Percentiles rank a stretch among this genome's conserved stretches.
phyloP scores from a whole-genome alignment of 2,888 invertebrate genomes.

The Cotesia congregata region DNA sequence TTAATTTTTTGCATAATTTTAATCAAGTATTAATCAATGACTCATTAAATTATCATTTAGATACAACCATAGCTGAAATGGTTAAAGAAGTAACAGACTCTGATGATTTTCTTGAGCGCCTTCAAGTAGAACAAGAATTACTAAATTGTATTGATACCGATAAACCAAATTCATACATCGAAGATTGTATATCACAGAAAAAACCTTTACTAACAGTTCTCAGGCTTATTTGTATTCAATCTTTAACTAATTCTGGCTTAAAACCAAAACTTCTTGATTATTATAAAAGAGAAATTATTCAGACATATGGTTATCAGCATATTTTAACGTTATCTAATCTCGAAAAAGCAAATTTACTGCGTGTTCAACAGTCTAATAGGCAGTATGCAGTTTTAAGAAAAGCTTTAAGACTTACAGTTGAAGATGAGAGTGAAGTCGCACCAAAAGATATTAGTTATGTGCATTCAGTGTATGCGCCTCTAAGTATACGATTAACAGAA shows the following conservation, averaged over 20 bases:
- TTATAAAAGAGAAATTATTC: conserved; percentile 81
- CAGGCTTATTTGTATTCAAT: conserved; percentile 93
- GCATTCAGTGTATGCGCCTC: conserved; percentile 93
- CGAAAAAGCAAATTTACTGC: conserved; percentile 88
- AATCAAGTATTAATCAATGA: not conserved
- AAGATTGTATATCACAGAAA: conserved; percentile 90
- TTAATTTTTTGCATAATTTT: not conserved
- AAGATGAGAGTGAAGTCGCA: conserved; percentile 87
- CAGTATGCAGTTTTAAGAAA: conserved; percentile 85
- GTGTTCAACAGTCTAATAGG: conserved; percentile 79
- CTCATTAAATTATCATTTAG: conserved; percentile 63
- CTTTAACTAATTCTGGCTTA: conserved; percentile 91
- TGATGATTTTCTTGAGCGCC: conserved; percentile 82
- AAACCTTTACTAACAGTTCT: conserved; percentile 87
- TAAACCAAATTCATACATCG: conserved; percentile 88
- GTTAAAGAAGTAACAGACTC: conserved; percentile 88
- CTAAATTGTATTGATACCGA: conserved; percentile 93
- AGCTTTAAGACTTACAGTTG: conserved; percentile 87
- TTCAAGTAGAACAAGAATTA: conserved; percentile 92
- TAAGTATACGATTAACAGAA: conserved; percentile 89
- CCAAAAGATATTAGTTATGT: conserved; percentile 92
- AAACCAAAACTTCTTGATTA: conserved; percentile 86
- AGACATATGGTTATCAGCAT: conserved; percentile 90
- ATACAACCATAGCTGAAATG: conserved; percentile 94
- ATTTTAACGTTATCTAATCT: conserved; percentile 87